These are phyloP conservation scores for Myotis brandtii DNA, from an alignment of 2,113 vertebrate species.

Conservation along the genomic window DNA sequence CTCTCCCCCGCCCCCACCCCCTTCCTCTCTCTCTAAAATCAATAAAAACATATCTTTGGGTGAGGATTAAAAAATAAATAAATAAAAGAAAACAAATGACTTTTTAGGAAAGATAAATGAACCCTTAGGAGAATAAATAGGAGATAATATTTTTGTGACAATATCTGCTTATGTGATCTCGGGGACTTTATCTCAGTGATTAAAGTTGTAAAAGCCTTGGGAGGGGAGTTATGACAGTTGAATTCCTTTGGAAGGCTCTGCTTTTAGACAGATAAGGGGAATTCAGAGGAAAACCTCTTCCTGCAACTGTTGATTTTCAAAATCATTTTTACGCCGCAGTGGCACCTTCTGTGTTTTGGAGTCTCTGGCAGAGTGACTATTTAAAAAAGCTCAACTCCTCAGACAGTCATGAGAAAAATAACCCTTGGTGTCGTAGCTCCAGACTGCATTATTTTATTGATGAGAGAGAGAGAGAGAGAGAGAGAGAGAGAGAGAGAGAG, in stretches of 20 bases:
- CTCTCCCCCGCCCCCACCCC: too few species aligned
- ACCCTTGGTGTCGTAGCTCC: too few species aligned
- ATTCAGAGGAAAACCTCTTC: neutral
- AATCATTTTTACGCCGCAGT: neutral
- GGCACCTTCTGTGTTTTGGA: neutral
- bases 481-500: neutral
- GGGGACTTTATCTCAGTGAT: neutral
- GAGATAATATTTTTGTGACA: neutral
- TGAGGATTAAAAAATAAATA: neutral
- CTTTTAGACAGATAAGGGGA: neutral
- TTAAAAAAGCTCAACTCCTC: neutral
- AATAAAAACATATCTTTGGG: neutral
- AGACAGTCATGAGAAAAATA: neutral
- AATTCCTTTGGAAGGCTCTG: neutral
- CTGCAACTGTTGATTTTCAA: neutral
- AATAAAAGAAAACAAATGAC: neutral
- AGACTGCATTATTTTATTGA: neutral
- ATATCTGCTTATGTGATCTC: neutral
- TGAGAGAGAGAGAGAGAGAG: neutral
- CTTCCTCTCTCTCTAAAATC: neutral
- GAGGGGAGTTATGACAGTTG: neutral
- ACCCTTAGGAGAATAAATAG: neutral
- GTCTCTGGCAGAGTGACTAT: neutral
- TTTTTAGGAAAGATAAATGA: neutral
- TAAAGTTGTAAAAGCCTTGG: neutral